Evolutionary conservation across 2,797 vertebrate species (phyloP).

Genomic region (Gambelia wislizenii): DNA sequence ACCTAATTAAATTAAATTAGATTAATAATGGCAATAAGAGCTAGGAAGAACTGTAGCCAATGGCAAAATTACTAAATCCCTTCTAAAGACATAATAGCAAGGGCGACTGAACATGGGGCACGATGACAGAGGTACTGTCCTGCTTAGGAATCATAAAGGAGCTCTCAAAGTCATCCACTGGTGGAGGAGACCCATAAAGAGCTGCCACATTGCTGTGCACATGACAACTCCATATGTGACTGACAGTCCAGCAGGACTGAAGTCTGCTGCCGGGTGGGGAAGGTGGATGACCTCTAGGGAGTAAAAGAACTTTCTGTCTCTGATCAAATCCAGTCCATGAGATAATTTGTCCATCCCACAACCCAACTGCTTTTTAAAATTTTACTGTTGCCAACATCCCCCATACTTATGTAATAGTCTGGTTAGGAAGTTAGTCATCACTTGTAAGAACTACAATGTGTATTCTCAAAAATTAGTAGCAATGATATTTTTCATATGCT

Average conservation of each 20-base stretch:
- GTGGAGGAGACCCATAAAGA: neutral
- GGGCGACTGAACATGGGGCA: neutral
- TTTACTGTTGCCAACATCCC: neutral
- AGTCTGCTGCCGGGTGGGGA: neutral
- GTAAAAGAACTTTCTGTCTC: neutral
- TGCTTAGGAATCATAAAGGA: neutral
- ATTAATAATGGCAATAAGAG: neutral
- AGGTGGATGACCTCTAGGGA: neutral
- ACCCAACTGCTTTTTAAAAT: neutral
- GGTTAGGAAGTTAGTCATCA: constrained; percentile 7
- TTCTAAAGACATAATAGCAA: neutral
- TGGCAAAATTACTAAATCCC: neutral
- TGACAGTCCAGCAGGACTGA: neutral
- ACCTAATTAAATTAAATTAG: no score
- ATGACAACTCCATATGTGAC: neutral
- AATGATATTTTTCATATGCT: neutral
- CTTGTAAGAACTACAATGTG: neutral
- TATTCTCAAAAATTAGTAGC: neutral
- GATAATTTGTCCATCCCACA: neutral
- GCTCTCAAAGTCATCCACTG: neutral
- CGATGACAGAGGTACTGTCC: neutral
- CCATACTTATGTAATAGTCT: neutral
- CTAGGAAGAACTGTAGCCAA: neutral
- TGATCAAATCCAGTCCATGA: neutral
- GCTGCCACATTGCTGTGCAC: neutral